phyloP scores from a whole-genome alignment of 2,113 vertebrate species.

The Amblyopsis rosae region DNA sequence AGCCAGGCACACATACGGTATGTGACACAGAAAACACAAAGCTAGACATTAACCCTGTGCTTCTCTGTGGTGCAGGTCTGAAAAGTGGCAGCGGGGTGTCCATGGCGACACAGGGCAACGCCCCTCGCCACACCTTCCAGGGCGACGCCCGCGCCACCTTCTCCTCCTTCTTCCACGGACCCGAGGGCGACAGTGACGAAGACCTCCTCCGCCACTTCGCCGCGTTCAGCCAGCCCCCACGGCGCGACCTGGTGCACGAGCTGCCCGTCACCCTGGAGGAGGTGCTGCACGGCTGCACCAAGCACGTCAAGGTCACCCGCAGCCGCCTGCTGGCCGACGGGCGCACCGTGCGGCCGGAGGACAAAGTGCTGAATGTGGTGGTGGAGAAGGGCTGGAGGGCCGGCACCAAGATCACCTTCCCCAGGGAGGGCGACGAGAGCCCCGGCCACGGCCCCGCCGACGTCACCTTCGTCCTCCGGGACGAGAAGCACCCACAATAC shows the following conservation, averaged over 20 bases:
- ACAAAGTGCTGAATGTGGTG: conserved; percentile 95
- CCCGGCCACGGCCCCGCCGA: conserved; percentile 88
- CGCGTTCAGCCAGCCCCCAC: conserved; percentile 79
- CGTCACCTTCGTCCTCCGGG: conserved; percentile 94
- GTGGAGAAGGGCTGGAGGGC: conserved; percentile 97
- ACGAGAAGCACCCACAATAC: conserved; percentile 90
- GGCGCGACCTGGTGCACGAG: conserved; percentile 77
- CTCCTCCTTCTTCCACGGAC: conserved; percentile 73
- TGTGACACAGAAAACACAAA: no score
- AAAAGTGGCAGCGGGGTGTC: conserved; percentile 84
- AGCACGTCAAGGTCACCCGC: conserved; percentile 91
- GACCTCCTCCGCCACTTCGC: conserved; percentile 87
- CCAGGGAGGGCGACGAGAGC: conserved; percentile 90
- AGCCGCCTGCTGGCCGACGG: conserved; percentile 88
- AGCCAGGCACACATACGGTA: neutral
- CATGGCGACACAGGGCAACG: conserved; percentile 81
- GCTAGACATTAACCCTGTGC: neutral
- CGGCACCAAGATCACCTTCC: conserved; percentile 97
- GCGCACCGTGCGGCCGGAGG: conserved; percentile 83
- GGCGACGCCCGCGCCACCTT: conserved; percentile 84
- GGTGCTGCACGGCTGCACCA: conserved; percentile 89
- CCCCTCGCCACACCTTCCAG: conserved; percentile 84
- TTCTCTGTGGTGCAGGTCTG: conserved; percentile 70
- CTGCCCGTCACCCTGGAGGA: conserved; percentile 91
- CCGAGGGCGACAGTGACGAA: conserved; percentile 85